Percentiles rank a stretch among this genome's conserved stretches.
Evolutionary conservation across 2,888 invertebrate species (phyloP).

Genomic region (Trichopria drosophilae): DNA sequence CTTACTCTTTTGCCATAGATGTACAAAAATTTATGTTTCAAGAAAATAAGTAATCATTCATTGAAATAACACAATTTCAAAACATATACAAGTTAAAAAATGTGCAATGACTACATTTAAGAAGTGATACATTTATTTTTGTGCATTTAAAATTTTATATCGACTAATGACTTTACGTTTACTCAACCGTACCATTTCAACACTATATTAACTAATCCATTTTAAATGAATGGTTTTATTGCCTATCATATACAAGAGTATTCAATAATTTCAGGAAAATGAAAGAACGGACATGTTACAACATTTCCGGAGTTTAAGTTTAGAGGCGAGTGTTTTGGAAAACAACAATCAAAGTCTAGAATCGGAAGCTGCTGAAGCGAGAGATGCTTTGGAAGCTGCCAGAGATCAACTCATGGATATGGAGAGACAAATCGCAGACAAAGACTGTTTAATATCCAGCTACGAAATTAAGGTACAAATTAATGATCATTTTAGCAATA

Average conservation of each 20-base stretch:
- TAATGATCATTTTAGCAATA: not conserved
- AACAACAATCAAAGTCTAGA: slow-evolving; percentile 80
- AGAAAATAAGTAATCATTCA: no score
- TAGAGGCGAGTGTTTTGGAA: slow-evolving; percentile 77
- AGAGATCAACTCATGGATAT: slow-evolving; percentile 66
- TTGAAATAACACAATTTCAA: no score
- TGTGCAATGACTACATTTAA: no score
- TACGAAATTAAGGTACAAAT: slow-evolving; percentile 64
- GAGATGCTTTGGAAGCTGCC: slow-evolving; percentile 63
- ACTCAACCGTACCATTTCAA: not conserved
- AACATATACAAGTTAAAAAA: no score
- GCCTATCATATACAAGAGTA: not conserved
- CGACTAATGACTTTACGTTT: not conserved
- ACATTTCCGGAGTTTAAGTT: slow-evolving; percentile 75
- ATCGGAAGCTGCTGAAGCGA: slow-evolving; percentile 73
- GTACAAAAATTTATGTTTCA: no score
- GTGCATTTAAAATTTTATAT: not conserved
- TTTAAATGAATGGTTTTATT: no score
- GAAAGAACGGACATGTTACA: slow-evolving; percentile 80
- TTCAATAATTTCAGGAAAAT: slow-evolving; percentile 64
- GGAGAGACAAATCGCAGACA: slow-evolving; percentile 66
- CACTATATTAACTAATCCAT: slow-evolving; percentile 4
- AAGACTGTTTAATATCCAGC: slow-evolving; percentile 61
- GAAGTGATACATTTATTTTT: no score
- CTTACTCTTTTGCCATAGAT: no score